Conservation (phyloP, 64 coral and sea anemone species). For the Cladopsammia gracilis region DNA sequence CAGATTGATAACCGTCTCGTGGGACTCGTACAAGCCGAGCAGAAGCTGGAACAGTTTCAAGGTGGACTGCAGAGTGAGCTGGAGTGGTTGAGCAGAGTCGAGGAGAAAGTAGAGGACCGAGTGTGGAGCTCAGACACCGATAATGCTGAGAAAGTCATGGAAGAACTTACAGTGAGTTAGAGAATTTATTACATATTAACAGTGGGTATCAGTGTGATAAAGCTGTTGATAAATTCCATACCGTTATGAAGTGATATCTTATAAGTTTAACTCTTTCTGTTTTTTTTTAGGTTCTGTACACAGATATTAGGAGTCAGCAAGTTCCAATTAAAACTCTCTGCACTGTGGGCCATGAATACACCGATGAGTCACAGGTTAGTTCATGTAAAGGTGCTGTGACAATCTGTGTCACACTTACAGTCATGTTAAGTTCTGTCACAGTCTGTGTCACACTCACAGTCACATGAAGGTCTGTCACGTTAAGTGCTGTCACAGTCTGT, state of each 20-base stretch:
- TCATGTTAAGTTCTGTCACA: too few species aligned
- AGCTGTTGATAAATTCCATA: too few species aligned
- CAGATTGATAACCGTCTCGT: constrained; percentile 73
- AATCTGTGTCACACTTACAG: too few species aligned
- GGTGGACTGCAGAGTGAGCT: constrained; percentile 69
- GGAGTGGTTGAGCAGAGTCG: constrained; percentile 77
- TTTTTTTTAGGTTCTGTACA: constrained; percentile 76
- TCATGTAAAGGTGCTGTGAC: too few species aligned
- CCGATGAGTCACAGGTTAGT: constrained; percentile 79
- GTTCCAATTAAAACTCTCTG: constrained; percentile 68
- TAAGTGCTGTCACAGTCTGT: too few species aligned
- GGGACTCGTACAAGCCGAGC: constrained; percentile 59
- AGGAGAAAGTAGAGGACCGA: constrained; percentile 60
- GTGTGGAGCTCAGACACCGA: constrained; percentile 32
- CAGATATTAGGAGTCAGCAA: constrained; percentile 84
- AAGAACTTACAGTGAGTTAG: constrained; percentile 86
- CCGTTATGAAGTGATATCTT: background rate
- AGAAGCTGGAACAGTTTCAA: constrained; percentile 84
- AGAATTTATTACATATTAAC: background rate
- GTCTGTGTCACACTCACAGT: too few species aligned
- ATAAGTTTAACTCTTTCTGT: too few species aligned
- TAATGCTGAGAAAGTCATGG: constrained; percentile 80
- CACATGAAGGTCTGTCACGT: too few species aligned
- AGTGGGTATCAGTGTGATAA: too few species aligned
- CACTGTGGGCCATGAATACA: constrained; percentile 73